Evolutionary conservation across 1,140 invertebrate genomes (phyloP), one percentile per base, ranked within the genome.

Genomic region (Drosophila eugracilis): DNA sequence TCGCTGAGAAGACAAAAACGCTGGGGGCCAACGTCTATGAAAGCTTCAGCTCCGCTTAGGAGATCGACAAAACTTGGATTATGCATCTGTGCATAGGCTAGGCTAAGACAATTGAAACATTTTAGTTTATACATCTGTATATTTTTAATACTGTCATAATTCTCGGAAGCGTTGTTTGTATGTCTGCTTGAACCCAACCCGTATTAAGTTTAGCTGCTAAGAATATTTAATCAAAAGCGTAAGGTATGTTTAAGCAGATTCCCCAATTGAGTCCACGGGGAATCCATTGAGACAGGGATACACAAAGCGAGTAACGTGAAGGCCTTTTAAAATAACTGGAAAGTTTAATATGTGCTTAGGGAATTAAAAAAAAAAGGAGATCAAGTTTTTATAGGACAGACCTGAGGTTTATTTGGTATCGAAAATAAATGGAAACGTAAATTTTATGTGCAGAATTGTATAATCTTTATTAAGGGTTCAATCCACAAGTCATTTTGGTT

Each of bases 11-110:
- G 90, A 92, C 97, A 19, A 96, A 97, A 92, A 93, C 94, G 30
- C 93, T 98, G 71, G 96, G 96, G 48, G 96, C 96, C 52, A 98
- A 98, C 93, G 94, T 98, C 73, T 98, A 98, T 92, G 97, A 98
- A 93, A 95, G 96, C 62, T 98, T 98, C 80, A 92, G 93, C 90
- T 88, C 83, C 9, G 75, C 74, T 19, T 88, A 88, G 26, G 1
- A 39, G 28, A 15, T 26, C 4, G 15, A 32, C 26, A 52, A 37
- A 15, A 21, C 41, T 66, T 28, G 47, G 41, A 44, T 39, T 76
- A 73, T 73, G 67, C 67, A 60, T 34, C 30, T 14, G 17, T 52
- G 37, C 26, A 60, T 49, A 72, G 67, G 32, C 39, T 72, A 72
- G 67, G 28, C 37, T 72, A 72, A 73, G 37, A 22, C 22, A 28